Percentiles rank a stretch among this genome's conserved stretches.
These are phyloP conservation scores for Zalophus californianus DNA, from an alignment of 2,797 vertebrate species.

Conservation along the genomic window DNA sequence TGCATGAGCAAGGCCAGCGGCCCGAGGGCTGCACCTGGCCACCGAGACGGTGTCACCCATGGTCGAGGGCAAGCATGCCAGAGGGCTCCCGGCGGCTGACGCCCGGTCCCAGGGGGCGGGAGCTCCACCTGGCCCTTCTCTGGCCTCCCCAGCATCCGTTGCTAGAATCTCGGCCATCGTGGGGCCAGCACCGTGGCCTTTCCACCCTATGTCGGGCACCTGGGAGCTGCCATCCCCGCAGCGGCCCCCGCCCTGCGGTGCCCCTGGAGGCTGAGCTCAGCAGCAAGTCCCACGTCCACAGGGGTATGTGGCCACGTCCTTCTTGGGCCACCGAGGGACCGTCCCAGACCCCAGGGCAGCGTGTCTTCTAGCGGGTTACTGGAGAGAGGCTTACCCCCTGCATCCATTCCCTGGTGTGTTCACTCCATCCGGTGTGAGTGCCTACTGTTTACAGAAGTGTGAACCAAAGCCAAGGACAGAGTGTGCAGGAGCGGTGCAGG, in stretches of 20 bases:
- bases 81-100: accelerated
- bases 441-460: neutral
- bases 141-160: accelerated
- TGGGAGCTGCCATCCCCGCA: neutral
- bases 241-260: neutral
- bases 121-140: neutral
- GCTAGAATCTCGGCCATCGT: accelerated
- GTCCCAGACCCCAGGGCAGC: neutral
- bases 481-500: accelerated
- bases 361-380: too few species aligned
- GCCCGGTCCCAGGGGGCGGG: accelerated
- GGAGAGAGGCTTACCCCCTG: accelerated
- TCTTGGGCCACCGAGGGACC: accelerated
- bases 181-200: neutral
- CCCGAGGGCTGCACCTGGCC: accelerated
- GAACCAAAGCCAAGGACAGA: neutral
- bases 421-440: neutral
- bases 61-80: accelerated
- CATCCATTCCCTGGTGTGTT: accelerated
- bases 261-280: neutral
- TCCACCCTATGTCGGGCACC: accelerated
- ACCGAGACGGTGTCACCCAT: accelerated
- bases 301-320: neutral
- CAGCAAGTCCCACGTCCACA: neutral
- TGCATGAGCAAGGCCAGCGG: accelerated